Base-by-base conservation (phyloP, 2,113 vertebrate genomes). In the Polypterus bichir region DNA sequence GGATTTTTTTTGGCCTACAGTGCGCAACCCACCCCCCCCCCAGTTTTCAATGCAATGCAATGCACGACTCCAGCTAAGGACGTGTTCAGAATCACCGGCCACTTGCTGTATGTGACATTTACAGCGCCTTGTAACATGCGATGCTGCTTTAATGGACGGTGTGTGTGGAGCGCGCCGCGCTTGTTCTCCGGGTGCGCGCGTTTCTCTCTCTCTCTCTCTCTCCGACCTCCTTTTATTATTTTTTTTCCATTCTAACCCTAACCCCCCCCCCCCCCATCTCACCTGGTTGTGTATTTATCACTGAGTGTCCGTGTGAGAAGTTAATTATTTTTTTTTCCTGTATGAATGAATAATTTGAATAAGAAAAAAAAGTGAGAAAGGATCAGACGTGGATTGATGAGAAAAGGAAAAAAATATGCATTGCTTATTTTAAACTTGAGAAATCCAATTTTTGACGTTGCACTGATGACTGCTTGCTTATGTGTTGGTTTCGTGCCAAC, bases 401-500 rank as follows among this genome's bases (percentile, higher is more conserved):
- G 10, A 72, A 79, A 69, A 62, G 69, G 69, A 63, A 67, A 3
- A 65, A 59, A 81, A 84, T 82, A 79, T 63, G 82, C 77, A 70
- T 83, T 66, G 71, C 75, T 88, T 80, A 83, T 88, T 82, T 87
- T 86, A 86, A 86, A 90, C 84, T 83, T 83, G 76, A 89, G 85
- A 73, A 69, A 76, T 87, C 76, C 79, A 84, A 77, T 76, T 82
- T 77, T 70, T 76, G 81, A 86, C 88, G 77, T 92, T 94, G 90
- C 93, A 93, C 92, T 93, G 91, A 91, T 86, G 80, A 79, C 83
- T 86, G 81, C 87, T 84, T 75, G 69, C 60, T 71, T 57, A 72
- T 81, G 72, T 78, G 77, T 86, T 78, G 79, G 75, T 79, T 81
- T 80, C 79, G 80, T 69, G 76, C 78, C 84, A 77, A 81, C 76